These are phyloP conservation scores for Acestrorhynchus altus DNA, from an alignment of 2,797 vertebrate species.

Conservation along the genomic window DNA sequence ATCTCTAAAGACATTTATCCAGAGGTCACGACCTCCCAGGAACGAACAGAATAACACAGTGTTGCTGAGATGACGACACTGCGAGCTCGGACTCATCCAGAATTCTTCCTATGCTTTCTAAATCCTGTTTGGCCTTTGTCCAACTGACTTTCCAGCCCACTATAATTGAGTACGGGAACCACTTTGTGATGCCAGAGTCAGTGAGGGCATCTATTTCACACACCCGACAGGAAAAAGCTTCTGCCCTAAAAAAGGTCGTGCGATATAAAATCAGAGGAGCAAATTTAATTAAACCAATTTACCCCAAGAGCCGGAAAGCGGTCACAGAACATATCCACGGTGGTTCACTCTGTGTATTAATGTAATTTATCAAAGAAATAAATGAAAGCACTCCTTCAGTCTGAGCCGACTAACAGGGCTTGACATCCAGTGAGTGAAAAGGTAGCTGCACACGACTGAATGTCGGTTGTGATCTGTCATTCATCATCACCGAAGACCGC, in stretches of 20 bases:
- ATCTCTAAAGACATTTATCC: not conserved
- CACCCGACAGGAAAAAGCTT: not conserved
- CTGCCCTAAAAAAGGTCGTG: not conserved
- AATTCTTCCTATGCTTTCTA: not conserved
- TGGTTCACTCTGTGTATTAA: not conserved
- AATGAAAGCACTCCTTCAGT: not conserved
- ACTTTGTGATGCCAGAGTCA: constrained; percentile 3
- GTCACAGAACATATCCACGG: not conserved
- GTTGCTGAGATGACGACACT: not conserved
- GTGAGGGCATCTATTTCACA: not conserved
- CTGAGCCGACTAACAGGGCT: not conserved
- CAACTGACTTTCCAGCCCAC: not conserved
- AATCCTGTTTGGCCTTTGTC: not conserved
- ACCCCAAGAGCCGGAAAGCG: constrained; percentile 5
- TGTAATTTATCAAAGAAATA: constrained; percentile 12
- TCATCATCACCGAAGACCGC: not conserved
- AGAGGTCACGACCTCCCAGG: not conserved
- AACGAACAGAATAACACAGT: not conserved
- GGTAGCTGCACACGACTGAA: not conserved
- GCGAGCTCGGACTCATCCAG: not conserved
- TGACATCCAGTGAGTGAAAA: not conserved
- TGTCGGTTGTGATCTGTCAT: too few species aligned
- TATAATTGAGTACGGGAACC: constrained; percentile 3
- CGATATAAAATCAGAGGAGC: not conserved
- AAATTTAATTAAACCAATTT: constrained; percentile 32